Conservation (phyloP, 2,888 invertebrate genomes). For the Polydesmus complanatus region DNA sequence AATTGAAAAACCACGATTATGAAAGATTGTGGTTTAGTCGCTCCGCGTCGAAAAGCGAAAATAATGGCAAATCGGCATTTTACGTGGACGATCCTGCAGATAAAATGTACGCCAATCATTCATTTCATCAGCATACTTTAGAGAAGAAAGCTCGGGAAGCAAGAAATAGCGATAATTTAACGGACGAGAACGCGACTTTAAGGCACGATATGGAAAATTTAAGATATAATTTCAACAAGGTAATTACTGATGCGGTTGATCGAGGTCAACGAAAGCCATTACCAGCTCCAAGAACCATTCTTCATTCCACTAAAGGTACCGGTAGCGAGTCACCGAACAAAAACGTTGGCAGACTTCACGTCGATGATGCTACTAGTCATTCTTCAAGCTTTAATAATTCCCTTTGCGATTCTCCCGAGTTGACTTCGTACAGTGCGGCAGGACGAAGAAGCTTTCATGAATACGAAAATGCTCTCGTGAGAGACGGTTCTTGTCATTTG, state of each 20-base stretch:
- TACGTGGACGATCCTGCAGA: not conserved
- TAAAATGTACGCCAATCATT: not conserved
- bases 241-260: constrained; percentile 3
- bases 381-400: not conserved
- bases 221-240: constrained; percentile 10
- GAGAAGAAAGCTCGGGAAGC: too few relatives aligned
- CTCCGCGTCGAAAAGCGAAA: not conserved
- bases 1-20: constrained; percentile 6
- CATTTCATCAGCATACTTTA: too few relatives aligned
- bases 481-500: not conserved
- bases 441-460: too few relatives aligned
- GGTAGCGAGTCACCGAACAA: not conserved
- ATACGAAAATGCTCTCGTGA: too few relatives aligned
- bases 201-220: not conserved
- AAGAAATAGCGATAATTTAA: not conserved
- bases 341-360: not conserved
- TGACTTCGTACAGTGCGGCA: not conserved
- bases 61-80: not conserved
- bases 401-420: not conserved
- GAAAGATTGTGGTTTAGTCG: constrained; percentile 13
- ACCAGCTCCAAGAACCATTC: constrained; percentile 11
- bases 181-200: not conserved
- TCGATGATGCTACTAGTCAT: not conserved
- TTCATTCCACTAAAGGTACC: not conserved
- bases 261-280: constrained; percentile 6